These are phyloP conservation scores for Tyrophagus putrescentiae DNA, from an alignment of 1,140 invertebrate genomes.

Conservation along the genomic window DNA sequence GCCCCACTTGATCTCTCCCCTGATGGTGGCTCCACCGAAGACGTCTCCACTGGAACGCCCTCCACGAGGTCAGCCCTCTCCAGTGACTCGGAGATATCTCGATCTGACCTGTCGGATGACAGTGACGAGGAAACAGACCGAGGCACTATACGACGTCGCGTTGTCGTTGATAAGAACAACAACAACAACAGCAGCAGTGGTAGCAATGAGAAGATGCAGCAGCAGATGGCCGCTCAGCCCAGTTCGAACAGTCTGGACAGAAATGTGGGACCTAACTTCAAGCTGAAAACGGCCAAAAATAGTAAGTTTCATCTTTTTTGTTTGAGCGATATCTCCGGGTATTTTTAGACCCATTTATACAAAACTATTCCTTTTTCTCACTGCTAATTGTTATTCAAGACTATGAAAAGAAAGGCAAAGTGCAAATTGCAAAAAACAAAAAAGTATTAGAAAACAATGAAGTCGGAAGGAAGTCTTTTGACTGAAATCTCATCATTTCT, in stretches of 20 bases:
- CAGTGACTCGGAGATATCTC: neutral
- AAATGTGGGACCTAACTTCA: conserved; percentile 14
- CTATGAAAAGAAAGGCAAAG: no score
- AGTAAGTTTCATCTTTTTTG: conserved; percentile 15
- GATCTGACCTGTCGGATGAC: neutral
- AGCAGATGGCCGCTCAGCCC: neutral
- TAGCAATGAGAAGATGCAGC: no score
- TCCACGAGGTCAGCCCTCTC: neutral
- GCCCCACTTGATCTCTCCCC: conserved; percentile 5
- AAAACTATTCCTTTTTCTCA: no score
- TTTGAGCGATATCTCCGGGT: no score
- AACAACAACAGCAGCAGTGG: neutral
- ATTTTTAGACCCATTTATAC: no score
- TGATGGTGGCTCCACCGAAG: neutral
- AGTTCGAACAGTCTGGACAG: neutral
- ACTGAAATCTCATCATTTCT: no score
- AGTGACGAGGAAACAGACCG: neutral
- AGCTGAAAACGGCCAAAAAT: conserved; percentile 20
- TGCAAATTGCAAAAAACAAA: no score
- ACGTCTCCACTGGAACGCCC: neutral
- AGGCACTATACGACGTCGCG: neutral
- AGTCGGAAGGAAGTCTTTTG: no score
- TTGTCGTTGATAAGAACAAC: conserved; percentile 6
- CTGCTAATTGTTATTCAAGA: no score
- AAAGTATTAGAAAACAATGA: no score